Evolutionary conservation across 2,797 vertebrate genomes (phyloP).

Genomic region (Chelon auratus): DNA sequence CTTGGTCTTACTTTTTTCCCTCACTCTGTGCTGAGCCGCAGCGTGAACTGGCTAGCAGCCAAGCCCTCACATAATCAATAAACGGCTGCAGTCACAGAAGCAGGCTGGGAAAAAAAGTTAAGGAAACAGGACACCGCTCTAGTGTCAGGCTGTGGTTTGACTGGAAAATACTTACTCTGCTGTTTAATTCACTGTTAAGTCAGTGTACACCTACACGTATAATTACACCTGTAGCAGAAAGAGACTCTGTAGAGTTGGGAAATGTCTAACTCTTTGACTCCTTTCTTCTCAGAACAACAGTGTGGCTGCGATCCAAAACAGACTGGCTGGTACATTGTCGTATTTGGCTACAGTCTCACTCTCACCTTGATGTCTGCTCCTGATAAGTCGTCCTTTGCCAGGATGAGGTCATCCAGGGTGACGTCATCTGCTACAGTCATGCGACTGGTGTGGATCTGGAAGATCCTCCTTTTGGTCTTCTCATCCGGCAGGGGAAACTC

Average conservation of each 20-base stretch:
- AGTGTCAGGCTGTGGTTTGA: background rate
- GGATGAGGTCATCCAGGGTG: slow-evolving; percentile 94
- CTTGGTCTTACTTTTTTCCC: slow-evolving; percentile 11
- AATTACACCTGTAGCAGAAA: background rate
- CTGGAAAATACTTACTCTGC: background rate
- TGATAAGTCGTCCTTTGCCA: slow-evolving; percentile 98
- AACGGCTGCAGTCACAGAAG: slow-evolving; percentile 2
- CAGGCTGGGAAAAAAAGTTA: background rate
- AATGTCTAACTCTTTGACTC: background rate
- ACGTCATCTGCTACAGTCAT: slow-evolving; percentile 96
- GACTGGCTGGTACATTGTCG: background rate
- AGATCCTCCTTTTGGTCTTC: slow-evolving; percentile 97
- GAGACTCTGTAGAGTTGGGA: background rate
- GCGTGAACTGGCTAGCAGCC: slow-evolving; percentile 7
- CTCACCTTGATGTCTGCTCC: slow-evolving; percentile 97
- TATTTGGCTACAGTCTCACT: background rate
- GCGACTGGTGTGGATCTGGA: slow-evolving; percentile 97
- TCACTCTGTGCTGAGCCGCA: slow-evolving; percentile 18
- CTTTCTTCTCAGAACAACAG: background rate
- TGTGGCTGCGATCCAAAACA: background rate
- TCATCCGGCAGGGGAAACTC: slow-evolving; percentile 97
- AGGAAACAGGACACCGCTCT: background rate
- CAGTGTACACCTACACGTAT: background rate
- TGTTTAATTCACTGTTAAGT: background rate
- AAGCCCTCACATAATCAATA: slow-evolving; percentile 32